A percentile compares a stretch with the other conserved stretches of the same genome.
These are phyloP conservation scores for Rhagonycha lutea DNA, from an alignment of 2,888 invertebrate species.

Conservation along the genomic window DNA sequence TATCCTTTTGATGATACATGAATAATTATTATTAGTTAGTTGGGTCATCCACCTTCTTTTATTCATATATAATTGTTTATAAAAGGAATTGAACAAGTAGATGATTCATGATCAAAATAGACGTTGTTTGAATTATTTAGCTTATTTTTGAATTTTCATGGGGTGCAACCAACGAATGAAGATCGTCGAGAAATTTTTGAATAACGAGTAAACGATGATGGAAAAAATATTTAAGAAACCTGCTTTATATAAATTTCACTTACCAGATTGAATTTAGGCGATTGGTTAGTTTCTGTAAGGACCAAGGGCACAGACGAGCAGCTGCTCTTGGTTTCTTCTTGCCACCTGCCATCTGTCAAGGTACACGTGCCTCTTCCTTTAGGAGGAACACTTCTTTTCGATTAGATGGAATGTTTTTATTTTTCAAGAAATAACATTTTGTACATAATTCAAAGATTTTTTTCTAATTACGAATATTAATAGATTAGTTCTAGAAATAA, in stretches of 20 bases:
- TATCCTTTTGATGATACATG: neutral
- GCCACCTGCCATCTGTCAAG: conserved; percentile 33
- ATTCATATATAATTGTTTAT: neutral
- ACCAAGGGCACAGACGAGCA: conserved; percentile 10
- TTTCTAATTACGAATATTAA: neutral
- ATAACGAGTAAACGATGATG: neutral
- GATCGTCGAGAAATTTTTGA: neutral
- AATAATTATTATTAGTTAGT: neutral
- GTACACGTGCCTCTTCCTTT: conserved; percentile 27
- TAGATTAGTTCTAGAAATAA: neutral
- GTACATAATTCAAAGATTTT: neutral
- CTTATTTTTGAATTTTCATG: neutral
- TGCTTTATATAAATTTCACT: neutral
- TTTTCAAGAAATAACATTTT: neutral
- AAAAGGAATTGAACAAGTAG: neutral
- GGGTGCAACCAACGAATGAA: neutral
- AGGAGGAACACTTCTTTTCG: neutral
- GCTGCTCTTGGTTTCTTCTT: conserved; percentile 23
- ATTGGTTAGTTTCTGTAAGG: neutral
- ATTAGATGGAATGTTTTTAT: neutral
- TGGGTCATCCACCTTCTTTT: neutral
- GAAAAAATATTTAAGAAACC: neutral
- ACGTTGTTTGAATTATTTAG: neutral
- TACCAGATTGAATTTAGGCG: neutral
- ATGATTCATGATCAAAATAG: neutral